Conservation (phyloP, 2,888 invertebrate genomes). For the Tinea trinotella region DNA sequence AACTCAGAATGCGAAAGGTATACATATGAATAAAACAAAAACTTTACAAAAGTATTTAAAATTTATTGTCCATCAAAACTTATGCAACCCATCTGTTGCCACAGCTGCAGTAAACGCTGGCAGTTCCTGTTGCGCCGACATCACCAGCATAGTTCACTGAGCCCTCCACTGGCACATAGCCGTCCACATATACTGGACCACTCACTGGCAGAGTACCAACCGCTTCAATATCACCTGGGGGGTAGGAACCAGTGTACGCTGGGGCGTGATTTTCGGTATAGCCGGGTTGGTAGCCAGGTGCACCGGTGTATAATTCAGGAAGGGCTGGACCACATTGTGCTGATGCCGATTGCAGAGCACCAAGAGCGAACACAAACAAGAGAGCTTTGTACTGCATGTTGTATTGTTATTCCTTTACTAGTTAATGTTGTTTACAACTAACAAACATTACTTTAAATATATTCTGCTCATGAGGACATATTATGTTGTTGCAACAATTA, state of each 20-base stretch:
- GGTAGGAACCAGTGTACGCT: slow-evolving; percentile 15
- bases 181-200: slow-evolving; percentile 31
- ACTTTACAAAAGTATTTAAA: not conserved
- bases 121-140: slow-evolving; percentile 31
- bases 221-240: slow-evolving; percentile 29
- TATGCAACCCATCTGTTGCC: slow-evolving; percentile 21
- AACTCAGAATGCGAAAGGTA: no score
- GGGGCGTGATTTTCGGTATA: not conserved
- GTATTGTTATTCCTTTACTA: not conserved
- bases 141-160: slow-evolving; percentile 31
- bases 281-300: not conserved
- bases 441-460: slow-evolving; percentile 4
- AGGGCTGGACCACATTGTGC: not conserved
- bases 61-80: not conserved
- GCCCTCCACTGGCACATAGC: slow-evolving; percentile 34
- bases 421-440: not conserved
- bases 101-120: slow-evolving; percentile 31
- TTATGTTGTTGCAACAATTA: not conserved
- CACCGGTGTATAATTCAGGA: not conserved
- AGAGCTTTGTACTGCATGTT: slow-evolving; percentile 12
- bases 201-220: slow-evolving; percentile 29
- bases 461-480: not conserved
- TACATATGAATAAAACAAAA: no score
- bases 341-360: not conserved
- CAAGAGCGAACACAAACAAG: not conserved